phyloP scores from a whole-genome alignment of 2,888 invertebrate species.

The Diogma glabrata region DNA sequence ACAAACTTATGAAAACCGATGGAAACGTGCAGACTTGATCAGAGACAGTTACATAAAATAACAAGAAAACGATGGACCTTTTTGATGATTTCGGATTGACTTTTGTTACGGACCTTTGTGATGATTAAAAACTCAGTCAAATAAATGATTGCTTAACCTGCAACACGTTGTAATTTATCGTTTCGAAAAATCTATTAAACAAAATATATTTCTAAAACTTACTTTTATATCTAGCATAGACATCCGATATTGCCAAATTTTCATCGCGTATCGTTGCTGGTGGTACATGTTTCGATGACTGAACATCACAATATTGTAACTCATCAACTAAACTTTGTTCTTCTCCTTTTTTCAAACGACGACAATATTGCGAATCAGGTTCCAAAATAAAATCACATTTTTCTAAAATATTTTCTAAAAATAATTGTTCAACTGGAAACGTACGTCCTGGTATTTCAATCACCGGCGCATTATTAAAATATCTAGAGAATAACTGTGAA shows the following conservation, averaged over 20 bases:
- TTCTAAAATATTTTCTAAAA: slow-evolving; percentile 72
- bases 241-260: slow-evolving; percentile 52
- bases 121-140: too few species aligned
- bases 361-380: slow-evolving; percentile 44
- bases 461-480: slow-evolving; percentile 69
- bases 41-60: too few species aligned
- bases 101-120: too few species aligned
- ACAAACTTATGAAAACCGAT: too few species aligned
- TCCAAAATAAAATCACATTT: slow-evolving; percentile 46
- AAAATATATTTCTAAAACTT: too few species aligned
- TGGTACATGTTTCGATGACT: slow-evolving; percentile 42
- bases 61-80: too few species aligned
- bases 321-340: slow-evolving; percentile 49
- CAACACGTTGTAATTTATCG: too few species aligned
- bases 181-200: too few species aligned
- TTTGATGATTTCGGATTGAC: too few species aligned
- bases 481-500: slow-evolving; percentile 68
- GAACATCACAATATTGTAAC: slow-evolving; percentile 49
- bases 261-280: slow-evolving; percentile 58
- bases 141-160: too few species aligned
- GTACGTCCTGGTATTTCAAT: slow-evolving; percentile 75
- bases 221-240: slow-evolving; percentile 54
- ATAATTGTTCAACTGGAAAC: slow-evolving; percentile 70
- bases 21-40: too few species aligned
- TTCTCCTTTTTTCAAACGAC: slow-evolving; percentile 48